Percentiles rank a stretch among this genome's conserved stretches.
Evolutionary conservation across 35 echinoderm and acorn worm genomes (phyloP).

Genomic region (Anneissia japonica): DNA sequence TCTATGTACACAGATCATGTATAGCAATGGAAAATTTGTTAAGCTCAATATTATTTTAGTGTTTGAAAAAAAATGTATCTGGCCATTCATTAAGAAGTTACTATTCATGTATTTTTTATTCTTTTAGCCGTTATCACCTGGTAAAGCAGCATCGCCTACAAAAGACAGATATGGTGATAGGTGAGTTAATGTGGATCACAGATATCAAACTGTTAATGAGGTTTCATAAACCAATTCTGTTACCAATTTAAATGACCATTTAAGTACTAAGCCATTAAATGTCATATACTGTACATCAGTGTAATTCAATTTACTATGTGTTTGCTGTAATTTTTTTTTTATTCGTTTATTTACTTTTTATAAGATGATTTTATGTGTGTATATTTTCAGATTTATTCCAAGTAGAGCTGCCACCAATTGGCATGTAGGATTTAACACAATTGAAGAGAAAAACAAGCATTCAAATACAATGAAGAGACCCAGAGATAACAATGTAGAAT

Average conservation of each 20-base stretch:
- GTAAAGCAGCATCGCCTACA: slow-evolving; percentile 79
- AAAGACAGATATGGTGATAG: slow-evolving; percentile 85
- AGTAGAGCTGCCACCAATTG: slow-evolving; percentile 80
- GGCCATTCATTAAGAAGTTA: too few relatives aligned
- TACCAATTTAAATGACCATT: too few relatives aligned
- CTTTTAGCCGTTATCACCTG: slow-evolving; percentile 61
- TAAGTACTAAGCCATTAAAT: too few relatives aligned
- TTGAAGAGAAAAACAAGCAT: slow-evolving; percentile 54
- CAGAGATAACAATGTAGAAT: slow-evolving; percentile 58
- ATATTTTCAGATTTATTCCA: slow-evolving; percentile 55
- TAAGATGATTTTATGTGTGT: not conserved
- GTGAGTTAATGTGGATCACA: too few relatives aligned
- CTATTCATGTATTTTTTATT: not conserved
- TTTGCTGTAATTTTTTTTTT: too few relatives aligned
- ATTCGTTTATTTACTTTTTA: too few relatives aligned
- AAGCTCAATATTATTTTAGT: too few relatives aligned
- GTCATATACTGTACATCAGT: too few relatives aligned
- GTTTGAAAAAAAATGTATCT: too few relatives aligned
- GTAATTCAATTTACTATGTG: too few relatives aligned
- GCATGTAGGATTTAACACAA: slow-evolving; percentile 85
- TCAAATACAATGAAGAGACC: slow-evolving; percentile 34
- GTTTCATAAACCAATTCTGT: not conserved
- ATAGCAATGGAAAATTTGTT: too few relatives aligned
- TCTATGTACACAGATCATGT: too few relatives aligned
- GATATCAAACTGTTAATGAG: not conserved